A percentile compares a stretch with the other conserved stretches of the same genome.
These are phyloP conservation scores for Idaea straminata DNA, from an alignment of 2,888 invertebrate genomes.

Conservation along the genomic window DNA sequence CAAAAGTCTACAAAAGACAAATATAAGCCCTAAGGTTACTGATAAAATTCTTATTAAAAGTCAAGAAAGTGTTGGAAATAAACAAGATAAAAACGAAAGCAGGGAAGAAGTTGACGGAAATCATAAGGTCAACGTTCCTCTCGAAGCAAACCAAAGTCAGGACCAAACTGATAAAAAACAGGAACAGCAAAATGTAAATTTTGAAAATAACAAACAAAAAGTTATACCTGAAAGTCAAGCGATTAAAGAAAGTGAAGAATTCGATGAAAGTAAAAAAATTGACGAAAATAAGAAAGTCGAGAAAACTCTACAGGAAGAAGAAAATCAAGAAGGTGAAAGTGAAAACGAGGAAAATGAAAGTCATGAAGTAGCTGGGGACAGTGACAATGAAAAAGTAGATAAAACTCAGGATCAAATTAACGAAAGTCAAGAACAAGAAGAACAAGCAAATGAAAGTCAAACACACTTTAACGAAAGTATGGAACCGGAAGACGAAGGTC, in stretches of 20 bases:
- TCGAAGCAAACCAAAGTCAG: constrained; percentile 22
- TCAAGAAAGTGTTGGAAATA: neutral
- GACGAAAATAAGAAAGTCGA: constrained; percentile 13
- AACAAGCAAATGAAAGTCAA: constrained; percentile 13
- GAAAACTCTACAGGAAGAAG: constrained; percentile 3
- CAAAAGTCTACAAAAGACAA: neutral
- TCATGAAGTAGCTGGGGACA: neutral
- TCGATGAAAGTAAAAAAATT: constrained; percentile 12
- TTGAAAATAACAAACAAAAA: constrained; percentile 3
- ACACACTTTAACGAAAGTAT: constrained; percentile 13
- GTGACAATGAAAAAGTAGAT: constrained; percentile 11
- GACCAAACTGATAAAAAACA: constrained; percentile 11
- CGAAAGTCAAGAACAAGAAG: constrained; percentile 14
- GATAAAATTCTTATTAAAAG: constrained; percentile 3
- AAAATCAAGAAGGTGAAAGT: constrained; percentile 18
- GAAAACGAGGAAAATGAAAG: constrained; percentile 10
- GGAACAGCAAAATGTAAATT: constrained; percentile 5
- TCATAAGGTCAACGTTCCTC: neutral
- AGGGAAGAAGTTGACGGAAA: neutral
- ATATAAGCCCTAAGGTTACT: neutral
- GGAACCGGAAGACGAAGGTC: constrained; percentile 11
- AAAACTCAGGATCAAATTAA: constrained; percentile 13
- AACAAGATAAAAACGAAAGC: neutral
- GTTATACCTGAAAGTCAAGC: constrained; percentile 3
- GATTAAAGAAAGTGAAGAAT: constrained; percentile 1